Evolutionary conservation across 2,888 invertebrate species (phyloP).

Genomic region (Dryococelus australis): DNA sequence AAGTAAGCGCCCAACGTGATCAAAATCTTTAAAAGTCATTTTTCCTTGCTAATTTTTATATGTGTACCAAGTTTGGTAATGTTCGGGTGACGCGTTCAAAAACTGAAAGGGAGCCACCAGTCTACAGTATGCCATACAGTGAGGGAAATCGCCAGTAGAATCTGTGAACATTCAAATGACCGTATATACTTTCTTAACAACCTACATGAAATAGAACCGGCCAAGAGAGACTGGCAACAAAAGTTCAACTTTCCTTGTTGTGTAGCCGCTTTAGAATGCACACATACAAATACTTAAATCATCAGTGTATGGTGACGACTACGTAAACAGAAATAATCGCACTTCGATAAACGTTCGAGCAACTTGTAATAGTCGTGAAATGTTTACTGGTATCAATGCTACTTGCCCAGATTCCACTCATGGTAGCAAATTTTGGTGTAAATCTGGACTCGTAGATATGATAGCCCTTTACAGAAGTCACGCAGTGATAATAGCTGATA

Average conservation of each 20-base stretch:
- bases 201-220: neutral
- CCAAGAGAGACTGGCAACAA: neutral
- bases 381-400: neutral
- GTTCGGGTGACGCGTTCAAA: too few species aligned
- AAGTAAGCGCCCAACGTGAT: too few species aligned
- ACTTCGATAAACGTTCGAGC: neutral
- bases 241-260: neutral
- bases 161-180: neutral
- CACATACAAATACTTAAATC: too few species aligned
- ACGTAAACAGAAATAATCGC: neutral
- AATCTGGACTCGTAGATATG: slow-evolving; percentile 1
- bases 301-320: neutral
- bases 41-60: too few species aligned
- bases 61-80: too few species aligned
- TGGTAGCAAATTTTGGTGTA: neutral
- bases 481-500: neutral
- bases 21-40: too few species aligned
- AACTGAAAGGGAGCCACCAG: too few species aligned
- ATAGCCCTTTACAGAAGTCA: neutral
- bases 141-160: neutral
- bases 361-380: neutral
- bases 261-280: neutral
- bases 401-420: neutral
- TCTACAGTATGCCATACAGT: neutral
- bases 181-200: neutral